Evolutionary conservation across 2,888 invertebrate species (phyloP).

Genomic region (Melanophora roralis): DNA sequence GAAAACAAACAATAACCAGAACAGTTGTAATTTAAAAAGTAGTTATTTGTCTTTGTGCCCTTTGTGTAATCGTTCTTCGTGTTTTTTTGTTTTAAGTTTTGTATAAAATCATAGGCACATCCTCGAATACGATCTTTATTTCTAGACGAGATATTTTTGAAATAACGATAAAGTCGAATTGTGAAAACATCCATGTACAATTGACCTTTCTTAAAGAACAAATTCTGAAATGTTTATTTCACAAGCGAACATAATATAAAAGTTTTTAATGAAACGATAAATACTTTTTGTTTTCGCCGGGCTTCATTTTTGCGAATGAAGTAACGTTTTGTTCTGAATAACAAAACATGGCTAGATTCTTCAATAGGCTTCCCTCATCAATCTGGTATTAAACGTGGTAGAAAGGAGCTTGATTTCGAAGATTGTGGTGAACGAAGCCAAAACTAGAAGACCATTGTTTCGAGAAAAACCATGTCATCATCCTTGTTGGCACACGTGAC

Average conservation of each 20-base stretch:
- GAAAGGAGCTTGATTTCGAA: no score
- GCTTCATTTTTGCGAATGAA: not conserved
- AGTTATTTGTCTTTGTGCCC: no score
- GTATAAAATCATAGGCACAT: no score
- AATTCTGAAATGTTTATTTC: not conserved
- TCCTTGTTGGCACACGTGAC: not conserved
- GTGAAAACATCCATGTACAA: not conserved
- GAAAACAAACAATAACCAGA: no score
- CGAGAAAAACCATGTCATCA: not conserved
- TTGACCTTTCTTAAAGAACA: not conserved
- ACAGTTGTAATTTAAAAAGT: no score
- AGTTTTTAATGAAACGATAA: no score
- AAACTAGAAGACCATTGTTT: not conserved
- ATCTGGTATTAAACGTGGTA: no score
- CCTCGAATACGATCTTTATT: not conserved
- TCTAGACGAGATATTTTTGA: not conserved
- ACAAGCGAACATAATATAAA: not conserved
- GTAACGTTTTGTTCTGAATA: conserved; percentile 13
- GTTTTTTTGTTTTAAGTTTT: no score
- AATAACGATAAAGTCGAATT: not conserved
- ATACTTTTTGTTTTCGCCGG: not conserved
- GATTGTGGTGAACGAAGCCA: no score
- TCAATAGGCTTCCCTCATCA: no score
- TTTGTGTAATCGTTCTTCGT: no score
- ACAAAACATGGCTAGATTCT: conserved; percentile 4